Conservation (phyloP, 2,888 invertebrate species). For the Labia minor region DNA sequence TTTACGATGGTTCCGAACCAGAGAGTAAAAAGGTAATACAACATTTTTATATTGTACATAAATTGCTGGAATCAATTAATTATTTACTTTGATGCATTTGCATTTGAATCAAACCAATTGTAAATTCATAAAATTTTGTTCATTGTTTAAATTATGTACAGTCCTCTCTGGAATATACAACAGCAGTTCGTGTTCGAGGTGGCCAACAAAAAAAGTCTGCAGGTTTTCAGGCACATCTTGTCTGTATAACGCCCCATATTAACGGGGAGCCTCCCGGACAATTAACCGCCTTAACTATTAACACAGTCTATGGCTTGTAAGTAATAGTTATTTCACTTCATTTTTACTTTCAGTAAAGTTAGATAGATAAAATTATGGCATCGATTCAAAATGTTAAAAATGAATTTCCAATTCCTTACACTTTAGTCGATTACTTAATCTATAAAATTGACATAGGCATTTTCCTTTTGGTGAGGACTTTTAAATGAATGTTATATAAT, state of each 20-base stretch:
- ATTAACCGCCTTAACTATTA: constrained; percentile 82
- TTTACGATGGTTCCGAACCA: neutral
- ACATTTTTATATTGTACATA: neutral
- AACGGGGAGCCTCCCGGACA: constrained; percentile 69
- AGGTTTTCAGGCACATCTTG: constrained; percentile 95
- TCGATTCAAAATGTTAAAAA: too few relatives aligned
- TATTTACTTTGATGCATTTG: too few relatives aligned
- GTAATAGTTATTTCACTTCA: too few relatives aligned
- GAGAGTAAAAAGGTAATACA: constrained; percentile 41
- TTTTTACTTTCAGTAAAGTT: too few relatives aligned
- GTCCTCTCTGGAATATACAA: constrained; percentile 35
- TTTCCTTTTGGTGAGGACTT: too few relatives aligned
- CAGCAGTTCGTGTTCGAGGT: constrained; percentile 54
- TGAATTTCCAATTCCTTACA: constrained; percentile 17
- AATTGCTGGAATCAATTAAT: too few relatives aligned
- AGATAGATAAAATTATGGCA: too few relatives aligned
- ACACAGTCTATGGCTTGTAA: constrained; percentile 95
- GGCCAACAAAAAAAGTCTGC: constrained; percentile 76
- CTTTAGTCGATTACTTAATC: constrained; percentile 13
- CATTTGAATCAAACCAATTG: too few relatives aligned
- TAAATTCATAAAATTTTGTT: too few relatives aligned
- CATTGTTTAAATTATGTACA: too few relatives aligned
- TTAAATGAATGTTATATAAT: too few relatives aligned
- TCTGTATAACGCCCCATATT: constrained; percentile 79
- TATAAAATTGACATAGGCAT: too few relatives aligned